Evolutionary conservation across 2,113 vertebrate species (phyloP).

Genomic region (Cardinalis cardinalis): DNA sequence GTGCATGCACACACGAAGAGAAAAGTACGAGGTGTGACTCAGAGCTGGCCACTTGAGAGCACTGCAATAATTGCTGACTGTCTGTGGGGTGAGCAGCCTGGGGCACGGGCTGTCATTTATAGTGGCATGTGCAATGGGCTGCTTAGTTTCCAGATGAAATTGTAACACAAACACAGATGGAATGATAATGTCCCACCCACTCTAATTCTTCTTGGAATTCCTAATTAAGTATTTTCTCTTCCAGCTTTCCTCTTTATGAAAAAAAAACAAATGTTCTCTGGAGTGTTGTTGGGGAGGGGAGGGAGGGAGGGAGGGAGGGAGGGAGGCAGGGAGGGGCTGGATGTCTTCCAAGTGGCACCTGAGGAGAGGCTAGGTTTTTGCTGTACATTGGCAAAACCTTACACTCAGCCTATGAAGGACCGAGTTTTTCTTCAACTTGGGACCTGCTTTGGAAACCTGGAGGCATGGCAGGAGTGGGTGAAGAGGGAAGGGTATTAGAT

Average conservation of each 20-base stretch:
- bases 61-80: not conserved
- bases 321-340: not conserved
- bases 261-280: not conserved
- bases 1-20: not conserved
- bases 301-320: not conserved
- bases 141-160: constrained; percentile 21
- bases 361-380: not conserved
- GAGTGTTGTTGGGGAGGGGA: not conserved
- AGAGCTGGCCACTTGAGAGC: not conserved
- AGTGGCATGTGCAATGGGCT: not conserved
- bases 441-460: not conserved
- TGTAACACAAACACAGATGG: constrained; percentile 31
- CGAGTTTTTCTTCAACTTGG: not conserved
- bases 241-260: not conserved
- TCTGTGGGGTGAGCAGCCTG: not conserved
- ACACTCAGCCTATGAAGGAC: not conserved
- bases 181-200: not conserved
- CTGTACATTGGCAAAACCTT: not conserved
- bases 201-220: not conserved
- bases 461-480: not conserved
- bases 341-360: not conserved
- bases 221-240: not conserved
- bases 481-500: not conserved
- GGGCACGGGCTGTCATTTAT: not conserved
- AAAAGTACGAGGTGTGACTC: not conserved